These are phyloP conservation scores for Hydropotes inermis DNA, from an alignment of 2,113 vertebrate genomes.

Conservation along the genomic window DNA sequence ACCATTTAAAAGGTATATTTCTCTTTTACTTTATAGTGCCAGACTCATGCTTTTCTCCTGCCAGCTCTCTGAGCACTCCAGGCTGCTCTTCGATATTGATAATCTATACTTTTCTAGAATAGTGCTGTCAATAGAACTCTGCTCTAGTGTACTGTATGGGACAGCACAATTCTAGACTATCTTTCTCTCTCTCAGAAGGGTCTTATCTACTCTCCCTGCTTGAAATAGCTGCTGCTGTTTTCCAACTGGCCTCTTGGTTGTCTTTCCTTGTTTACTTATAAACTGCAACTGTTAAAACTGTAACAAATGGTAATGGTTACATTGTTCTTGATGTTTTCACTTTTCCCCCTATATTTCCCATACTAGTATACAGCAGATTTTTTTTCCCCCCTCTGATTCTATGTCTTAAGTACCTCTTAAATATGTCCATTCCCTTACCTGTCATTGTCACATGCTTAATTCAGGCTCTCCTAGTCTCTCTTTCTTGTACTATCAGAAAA, in stretches of 20 bases:
- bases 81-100: not conserved
- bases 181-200: not conserved
- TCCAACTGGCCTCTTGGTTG: not conserved
- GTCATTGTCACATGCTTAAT: not conserved
- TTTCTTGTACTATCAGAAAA: not conserved
- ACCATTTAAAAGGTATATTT: not conserved
- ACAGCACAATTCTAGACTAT: not conserved
- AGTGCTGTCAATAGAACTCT: not conserved
- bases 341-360: not conserved
- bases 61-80: not conserved
- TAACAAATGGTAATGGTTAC: not conserved
- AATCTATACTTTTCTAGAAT: not conserved
- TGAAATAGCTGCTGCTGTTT: not conserved
- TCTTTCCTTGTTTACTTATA: not conserved
- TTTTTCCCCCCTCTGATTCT: not conserved
- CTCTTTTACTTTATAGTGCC: not conserved
- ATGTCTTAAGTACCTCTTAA: not conserved
- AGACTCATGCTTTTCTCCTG: not conserved
- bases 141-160: not conserved
- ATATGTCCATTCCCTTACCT: rapidly evolving
- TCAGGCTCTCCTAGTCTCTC: not conserved
- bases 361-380: not conserved
- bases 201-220: not conserved
- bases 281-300: not conserved
- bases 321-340: not conserved